Conservation (phyloP, 1,140 invertebrate genomes). For the Formica selysi region DNA sequence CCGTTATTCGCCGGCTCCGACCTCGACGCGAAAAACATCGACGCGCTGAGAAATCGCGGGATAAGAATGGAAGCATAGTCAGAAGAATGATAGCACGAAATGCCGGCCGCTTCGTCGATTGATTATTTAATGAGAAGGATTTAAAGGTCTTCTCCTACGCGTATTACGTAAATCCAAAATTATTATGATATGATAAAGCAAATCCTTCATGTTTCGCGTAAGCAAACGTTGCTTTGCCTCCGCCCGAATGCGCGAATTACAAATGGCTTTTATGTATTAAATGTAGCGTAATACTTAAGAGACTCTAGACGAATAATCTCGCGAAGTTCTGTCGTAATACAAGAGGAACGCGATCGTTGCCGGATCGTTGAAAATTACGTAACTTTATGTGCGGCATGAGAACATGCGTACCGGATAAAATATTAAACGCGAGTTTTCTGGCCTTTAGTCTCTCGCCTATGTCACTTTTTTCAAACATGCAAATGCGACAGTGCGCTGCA, state of each 20-base stretch:
- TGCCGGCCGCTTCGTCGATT: background rate
- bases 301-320: slow-evolving; percentile 20
- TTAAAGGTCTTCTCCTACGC: background rate
- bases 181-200: background rate
- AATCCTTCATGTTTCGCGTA: background rate
- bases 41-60: slow-evolving; percentile 24
- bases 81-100: slow-evolving; percentile 10
- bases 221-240: background rate
- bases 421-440: slow-evolving; percentile 20
- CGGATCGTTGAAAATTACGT: slow-evolving; percentile 36
- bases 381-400: slow-evolving; percentile 29
- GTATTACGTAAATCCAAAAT: slow-evolving; percentile 41
- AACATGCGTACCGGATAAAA: slow-evolving; percentile 19
- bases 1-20: slow-evolving; percentile 73
- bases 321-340: background rate
- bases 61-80: slow-evolving; percentile 33
- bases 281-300: background rate
- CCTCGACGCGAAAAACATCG: slow-evolving; percentile 70
- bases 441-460: slow-evolving; percentile 43
- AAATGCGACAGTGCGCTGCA: slow-evolving; percentile 59
- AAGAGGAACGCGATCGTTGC: slow-evolving; percentile 12
- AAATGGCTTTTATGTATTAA: slow-evolving; percentile 6
- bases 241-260: background rate
- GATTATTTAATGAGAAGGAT: background rate
- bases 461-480: slow-evolving; percentile 50